Percentiles rank a stretch among this genome's conserved stretches.
Conservation (phyloP, 2,113 vertebrate genomes). For the Dromas ardeola region DNA sequence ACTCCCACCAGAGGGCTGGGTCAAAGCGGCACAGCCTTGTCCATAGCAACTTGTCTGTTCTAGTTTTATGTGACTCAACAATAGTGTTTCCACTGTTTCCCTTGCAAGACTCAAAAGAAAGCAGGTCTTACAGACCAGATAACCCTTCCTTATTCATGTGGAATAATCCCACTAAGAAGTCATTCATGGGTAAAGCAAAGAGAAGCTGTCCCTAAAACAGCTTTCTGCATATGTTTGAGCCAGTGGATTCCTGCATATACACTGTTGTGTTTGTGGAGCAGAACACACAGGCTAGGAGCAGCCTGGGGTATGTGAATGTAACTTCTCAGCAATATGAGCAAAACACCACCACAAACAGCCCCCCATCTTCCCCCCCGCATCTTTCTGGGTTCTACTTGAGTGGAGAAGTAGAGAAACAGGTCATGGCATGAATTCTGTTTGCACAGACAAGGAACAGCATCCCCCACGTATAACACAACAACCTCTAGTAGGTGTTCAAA, state of each 20-base stretch:
- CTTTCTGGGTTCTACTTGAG: not conserved
- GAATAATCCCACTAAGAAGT: slow-evolving; percentile 61
- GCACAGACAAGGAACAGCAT: not conserved
- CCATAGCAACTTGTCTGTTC: not conserved
- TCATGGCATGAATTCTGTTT: not conserved
- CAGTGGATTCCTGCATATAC: slow-evolving; percentile 25
- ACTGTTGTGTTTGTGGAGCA: not conserved
- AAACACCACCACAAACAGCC: not conserved
- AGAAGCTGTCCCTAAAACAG: slow-evolving; percentile 58
- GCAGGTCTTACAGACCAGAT: slow-evolving; percentile 56
- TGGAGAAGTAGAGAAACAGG: not conserved
- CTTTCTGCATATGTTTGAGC: slow-evolving; percentile 16
- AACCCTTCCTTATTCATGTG: slow-evolving; percentile 66
- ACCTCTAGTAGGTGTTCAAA: not conserved
- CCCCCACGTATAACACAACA: not conserved
- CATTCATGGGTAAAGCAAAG: slow-evolving; percentile 66
- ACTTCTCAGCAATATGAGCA: not conserved
- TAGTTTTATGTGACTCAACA: slow-evolving; percentile 49
- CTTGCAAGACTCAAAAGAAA: slow-evolving; percentile 56
- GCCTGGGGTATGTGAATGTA: not conserved
- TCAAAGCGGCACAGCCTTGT: not conserved
- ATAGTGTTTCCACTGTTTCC: slow-evolving; percentile 58
- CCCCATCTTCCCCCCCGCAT: no score
- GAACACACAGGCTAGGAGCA: not conserved
- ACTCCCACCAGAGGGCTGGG: not conserved